Percentiles rank a stretch among this genome's conserved stretches.
Evolutionary conservation across 2,797 vertebrate species (phyloP).

Genomic region (Clarias platycephalus): DNA sequence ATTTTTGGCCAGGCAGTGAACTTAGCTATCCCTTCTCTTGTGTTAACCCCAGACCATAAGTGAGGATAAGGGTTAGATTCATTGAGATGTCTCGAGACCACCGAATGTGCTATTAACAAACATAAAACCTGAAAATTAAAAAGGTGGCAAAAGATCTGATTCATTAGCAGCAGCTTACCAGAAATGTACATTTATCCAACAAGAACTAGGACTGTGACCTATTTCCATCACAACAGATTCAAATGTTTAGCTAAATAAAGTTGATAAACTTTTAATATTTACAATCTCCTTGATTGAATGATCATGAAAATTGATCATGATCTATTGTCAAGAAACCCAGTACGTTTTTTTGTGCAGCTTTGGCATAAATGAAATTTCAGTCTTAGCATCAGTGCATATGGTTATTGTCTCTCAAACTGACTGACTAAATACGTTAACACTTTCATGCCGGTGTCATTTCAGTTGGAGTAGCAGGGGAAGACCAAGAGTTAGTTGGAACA

Average conservation of each 20-base stretch:
- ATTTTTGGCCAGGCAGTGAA: too few relatives aligned
- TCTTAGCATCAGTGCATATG: conserved; percentile 12
- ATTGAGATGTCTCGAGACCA: neutral
- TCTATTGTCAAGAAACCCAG: neutral
- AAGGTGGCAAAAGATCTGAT: neutral
- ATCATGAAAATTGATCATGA: neutral
- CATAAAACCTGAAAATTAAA: neutral
- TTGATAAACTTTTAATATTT: neutral
- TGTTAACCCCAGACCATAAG: too few relatives aligned
- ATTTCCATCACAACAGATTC: neutral
- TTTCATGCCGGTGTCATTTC: neutral
- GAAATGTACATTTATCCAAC: neutral
- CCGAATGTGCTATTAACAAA: neutral
- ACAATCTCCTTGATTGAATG: neutral
- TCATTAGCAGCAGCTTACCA: neutral
- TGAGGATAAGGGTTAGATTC: too few relatives aligned
- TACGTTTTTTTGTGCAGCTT: neutral
- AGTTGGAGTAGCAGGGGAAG: conserved; percentile 43
- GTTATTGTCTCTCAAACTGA: neutral
- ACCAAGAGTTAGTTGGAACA: conserved; percentile 19
- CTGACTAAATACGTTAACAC: conserved; percentile 5
- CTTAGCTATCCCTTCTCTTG: too few relatives aligned
- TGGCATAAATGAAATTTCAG: conserved; percentile 15
- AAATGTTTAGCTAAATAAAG: neutral
- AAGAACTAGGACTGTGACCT: neutral